These are phyloP conservation scores for Drosophila quinaria DNA, from an alignment of 2,888 invertebrate genomes.

Conservation along the genomic window DNA sequence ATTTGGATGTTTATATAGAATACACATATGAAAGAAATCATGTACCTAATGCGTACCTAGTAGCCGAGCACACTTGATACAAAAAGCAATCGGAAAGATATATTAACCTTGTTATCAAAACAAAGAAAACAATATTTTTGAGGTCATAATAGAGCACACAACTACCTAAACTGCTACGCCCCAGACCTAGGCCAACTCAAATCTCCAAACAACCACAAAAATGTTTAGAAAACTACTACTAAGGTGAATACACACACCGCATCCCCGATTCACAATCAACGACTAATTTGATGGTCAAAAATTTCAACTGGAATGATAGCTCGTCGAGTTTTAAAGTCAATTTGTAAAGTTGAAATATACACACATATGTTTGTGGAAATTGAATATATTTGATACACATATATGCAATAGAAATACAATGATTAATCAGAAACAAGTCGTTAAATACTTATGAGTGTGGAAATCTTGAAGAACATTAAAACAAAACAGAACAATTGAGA, in stretches of 20 bases:
- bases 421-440: conserved; percentile 35
- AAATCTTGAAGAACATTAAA: conserved; percentile 42
- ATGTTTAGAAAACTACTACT: conserved; percentile 76
- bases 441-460: conserved; percentile 46
- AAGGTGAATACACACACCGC: conserved; percentile 60
- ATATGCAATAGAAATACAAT: conserved; percentile 18
- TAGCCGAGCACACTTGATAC: conserved; percentile 39
- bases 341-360: conserved; percentile 51
- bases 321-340: conserved; percentile 62
- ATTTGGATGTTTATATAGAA: conserved; percentile 26
- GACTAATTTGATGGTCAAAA: conserved; percentile 11
- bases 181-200: conserved; percentile 13
- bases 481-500: conserved; percentile 14
- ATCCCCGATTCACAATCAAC: conserved; percentile 19
- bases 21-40: conserved; percentile 26
- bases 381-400: conserved; percentile 31
- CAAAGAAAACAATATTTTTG: conserved; percentile 29
- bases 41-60: conserved; percentile 69
- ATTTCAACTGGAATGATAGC: conserved; percentile 15
- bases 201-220: conserved; percentile 1
- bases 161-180: conserved; percentile 2
- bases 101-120: conserved; percentile 18
- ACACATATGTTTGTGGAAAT: conserved; percentile 10
- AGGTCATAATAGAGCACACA: conserved; percentile 24
- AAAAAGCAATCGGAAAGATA: conserved; percentile 50